These are phyloP conservation scores for Axea sp. DNA, from an alignment of 2,888 invertebrate species.

Conservation along the genomic window DNA sequence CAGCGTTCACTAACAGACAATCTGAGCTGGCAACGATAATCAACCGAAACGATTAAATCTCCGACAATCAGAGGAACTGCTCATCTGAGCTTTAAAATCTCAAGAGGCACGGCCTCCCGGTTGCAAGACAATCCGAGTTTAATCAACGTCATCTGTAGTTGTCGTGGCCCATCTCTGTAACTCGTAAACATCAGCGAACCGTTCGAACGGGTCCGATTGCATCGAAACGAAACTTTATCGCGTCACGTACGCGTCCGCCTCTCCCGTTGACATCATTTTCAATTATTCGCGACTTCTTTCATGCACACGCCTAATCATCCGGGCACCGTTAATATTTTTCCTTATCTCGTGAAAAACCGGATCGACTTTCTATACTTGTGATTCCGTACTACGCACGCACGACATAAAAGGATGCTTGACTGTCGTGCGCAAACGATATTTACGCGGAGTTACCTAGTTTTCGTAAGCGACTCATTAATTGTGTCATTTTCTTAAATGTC, in stretches of 20 bases:
- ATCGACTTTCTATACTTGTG: constrained; percentile 51
- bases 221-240: constrained; percentile 9
- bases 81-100: constrained; percentile 29
- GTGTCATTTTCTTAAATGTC: constrained; percentile 2
- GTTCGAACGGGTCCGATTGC: constrained; percentile 20
- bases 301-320: constrained; percentile 32
- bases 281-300: constrained; percentile 38
- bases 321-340: constrained; percentile 42
- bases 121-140: constrained; percentile 24
- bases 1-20: constrained; percentile 11
- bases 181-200: constrained; percentile 29
- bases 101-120: constrained; percentile 5
- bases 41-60: constrained; percentile 47
- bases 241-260: constrained; percentile 16
- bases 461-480: constrained; percentile 21
- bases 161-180: constrained; percentile 25
- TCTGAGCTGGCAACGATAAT: constrained; percentile 35
- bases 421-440: constrained; percentile 23
- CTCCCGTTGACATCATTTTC: constrained; percentile 31
- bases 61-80: constrained; percentile 29
- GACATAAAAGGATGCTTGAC: constrained; percentile 25
- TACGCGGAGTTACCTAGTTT: constrained; percentile 10
- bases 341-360: constrained; percentile 43
- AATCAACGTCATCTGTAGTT: constrained; percentile 34
- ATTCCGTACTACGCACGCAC: constrained; percentile 12